phyloP scores from a whole-genome alignment of 2,797 vertebrate genomes.

The Borostomias antarcticus region DNA sequence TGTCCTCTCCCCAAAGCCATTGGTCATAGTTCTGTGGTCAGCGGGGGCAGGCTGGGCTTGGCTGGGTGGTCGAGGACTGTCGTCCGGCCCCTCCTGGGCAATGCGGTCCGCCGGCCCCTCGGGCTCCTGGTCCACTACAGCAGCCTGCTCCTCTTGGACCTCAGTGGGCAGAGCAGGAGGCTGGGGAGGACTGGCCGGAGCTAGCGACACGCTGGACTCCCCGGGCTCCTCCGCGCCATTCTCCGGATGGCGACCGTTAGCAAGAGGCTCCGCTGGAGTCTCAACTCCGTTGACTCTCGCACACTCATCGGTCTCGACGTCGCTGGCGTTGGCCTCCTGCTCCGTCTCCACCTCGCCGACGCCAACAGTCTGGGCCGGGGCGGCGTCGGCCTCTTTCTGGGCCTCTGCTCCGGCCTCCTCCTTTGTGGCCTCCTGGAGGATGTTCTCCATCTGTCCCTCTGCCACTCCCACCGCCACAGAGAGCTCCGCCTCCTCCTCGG shows the following conservation, averaged over 20 bases:
- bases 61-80: constrained; percentile 34
- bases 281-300: constrained; percentile 34
- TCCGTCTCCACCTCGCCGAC: constrained; percentile 34
- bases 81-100: constrained; percentile 29
- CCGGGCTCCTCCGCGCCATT: constrained; percentile 32
- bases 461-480: constrained; percentile 90
- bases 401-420: constrained; percentile 76
- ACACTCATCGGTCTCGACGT: constrained; percentile 17
- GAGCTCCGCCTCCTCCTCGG: constrained; percentile 79
- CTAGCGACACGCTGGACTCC: constrained; percentile 27
- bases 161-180: constrained; percentile 13
- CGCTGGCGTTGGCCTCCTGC: constrained; percentile 19
- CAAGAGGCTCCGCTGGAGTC: constrained; percentile 25
- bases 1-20: constrained; percentile 56
- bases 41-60: constrained; percentile 34
- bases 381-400: constrained; percentile 38
- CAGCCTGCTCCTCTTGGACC: constrained; percentile 26
- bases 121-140: constrained; percentile 31
- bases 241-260: constrained; percentile 53
- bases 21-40: constrained; percentile 66
- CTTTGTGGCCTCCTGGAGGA: constrained; percentile 92
- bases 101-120: constrained; percentile 36
- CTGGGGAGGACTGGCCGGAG: background rate
- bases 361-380: constrained; percentile 9
- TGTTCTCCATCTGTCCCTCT: constrained; percentile 94